These are phyloP conservation scores for Aix galericulata DNA, from an alignment of 2,113 vertebrate genomes.

Conservation along the genomic window DNA sequence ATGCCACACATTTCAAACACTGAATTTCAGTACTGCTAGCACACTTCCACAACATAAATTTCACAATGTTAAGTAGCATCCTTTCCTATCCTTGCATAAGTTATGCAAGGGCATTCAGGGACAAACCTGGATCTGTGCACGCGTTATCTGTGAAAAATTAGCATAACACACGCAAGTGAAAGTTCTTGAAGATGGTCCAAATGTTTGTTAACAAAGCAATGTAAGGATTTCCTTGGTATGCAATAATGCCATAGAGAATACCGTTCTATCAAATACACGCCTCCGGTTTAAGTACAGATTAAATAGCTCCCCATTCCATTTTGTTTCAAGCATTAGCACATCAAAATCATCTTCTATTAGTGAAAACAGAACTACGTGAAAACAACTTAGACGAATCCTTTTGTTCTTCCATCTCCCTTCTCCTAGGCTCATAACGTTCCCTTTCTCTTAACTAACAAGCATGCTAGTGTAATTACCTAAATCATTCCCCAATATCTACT, in stretches of 20 bases:
- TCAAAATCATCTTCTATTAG: not conserved
- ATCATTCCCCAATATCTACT: not conserved
- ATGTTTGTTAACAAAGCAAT: not conserved
- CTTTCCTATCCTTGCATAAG: fast-evolving
- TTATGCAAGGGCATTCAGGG: not conserved
- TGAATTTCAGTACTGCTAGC: not conserved
- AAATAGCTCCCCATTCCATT: not conserved
- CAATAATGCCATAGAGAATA: not conserved
- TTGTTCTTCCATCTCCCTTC: not conserved
- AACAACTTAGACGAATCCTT: not conserved
- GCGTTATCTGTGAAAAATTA: not conserved
- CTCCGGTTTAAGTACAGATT: not conserved
- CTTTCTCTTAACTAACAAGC: not conserved
- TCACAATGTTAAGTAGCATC: not conserved
- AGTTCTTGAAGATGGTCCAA: not conserved
- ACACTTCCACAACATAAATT: not conserved
- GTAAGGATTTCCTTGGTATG: not conserved
- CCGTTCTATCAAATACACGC: not conserved
- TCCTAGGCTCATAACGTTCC: not conserved
- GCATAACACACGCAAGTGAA: not conserved
- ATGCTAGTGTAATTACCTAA: not conserved
- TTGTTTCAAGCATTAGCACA: not conserved
- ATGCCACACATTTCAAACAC: fast-evolving
- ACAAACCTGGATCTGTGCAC: not conserved
- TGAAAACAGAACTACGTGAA: not conserved